Base-by-base conservation (phyloP, 2,888 invertebrate species). In the Scaptomyza tumidula region DNA sequence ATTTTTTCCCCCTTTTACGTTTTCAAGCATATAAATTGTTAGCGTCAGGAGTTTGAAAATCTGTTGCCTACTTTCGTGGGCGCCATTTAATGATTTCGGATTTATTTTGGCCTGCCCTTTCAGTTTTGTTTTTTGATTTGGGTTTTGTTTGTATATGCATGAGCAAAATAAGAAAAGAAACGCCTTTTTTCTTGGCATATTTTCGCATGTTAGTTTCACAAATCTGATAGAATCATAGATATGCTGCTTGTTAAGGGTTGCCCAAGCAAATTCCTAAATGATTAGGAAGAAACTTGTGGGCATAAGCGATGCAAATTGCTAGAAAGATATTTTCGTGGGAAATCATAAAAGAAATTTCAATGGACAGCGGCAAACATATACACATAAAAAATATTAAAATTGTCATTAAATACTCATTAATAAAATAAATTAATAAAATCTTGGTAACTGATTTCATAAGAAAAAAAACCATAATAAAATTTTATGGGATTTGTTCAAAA, bases 1-100 rank as follows among this genome's bases (percentile, higher is more conserved):
- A 62, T 33, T 33, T 67, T 35, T 14, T 13, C n/a, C 50, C 55
- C 57, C 41, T 31, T 45, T 39, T 31, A 29, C n/a, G 64, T 58
- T 58, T 60, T 50, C 43, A 55, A 69, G 63, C 75, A 74, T 64
- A 72, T 66, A 68, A 67, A 84, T 80, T 86, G 80, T 43, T 61
- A 60, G 70, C 64, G 74, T 80, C 75, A 82, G 60, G 74, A 62
- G 68, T 78, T 84, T 62, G 58, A 71, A 80, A 81, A 78, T 75
- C 48, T 57, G 72, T 62, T 71, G 84, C 86, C 80, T 78, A 83
- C 83, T 78, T 80, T 71, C 64, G 59, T 24, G 84, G 63, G 62
- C 48, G 10, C n/a, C 31, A n/a, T 45, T 52, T 53, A 35, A 46
- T 31, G 37, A 33, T 48, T 49, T 44, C 24, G 43, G 37, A 46